Conservation (phyloP, 2,797 vertebrate species). For the Amniataba percoides region DNA sequence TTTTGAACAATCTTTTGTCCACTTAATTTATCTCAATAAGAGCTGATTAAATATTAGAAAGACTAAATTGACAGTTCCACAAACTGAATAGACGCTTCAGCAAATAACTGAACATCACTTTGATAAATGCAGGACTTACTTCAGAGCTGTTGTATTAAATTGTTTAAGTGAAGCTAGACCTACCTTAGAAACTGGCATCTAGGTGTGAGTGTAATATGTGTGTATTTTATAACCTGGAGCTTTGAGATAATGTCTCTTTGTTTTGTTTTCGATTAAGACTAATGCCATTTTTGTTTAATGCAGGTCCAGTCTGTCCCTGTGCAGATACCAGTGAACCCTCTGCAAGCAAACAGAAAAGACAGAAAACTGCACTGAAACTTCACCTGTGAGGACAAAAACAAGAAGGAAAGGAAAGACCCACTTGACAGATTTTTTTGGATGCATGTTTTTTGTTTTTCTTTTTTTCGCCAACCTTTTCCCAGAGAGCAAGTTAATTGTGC, state of each 20-base stretch:
- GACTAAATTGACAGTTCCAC: background rate
- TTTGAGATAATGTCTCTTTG: background rate
- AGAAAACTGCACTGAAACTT: slow-evolving; percentile 36
- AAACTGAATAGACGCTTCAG: background rate
- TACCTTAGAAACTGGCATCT: background rate
- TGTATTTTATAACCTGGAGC: slow-evolving; percentile 1
- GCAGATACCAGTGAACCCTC: slow-evolving; percentile 43
- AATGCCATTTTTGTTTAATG: slow-evolving; percentile 44
- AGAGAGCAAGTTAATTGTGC: slow-evolving; percentile 20
- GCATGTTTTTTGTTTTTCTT: slow-evolving; percentile 35
- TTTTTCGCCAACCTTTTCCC: slow-evolving; percentile 1
- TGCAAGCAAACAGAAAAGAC: slow-evolving; percentile 41
- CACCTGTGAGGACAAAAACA: slow-evolving; percentile 8
- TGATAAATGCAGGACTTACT: background rate
- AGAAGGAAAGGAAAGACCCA: slow-evolving; percentile 41
- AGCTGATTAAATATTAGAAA: background rate
- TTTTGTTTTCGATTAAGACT: background rate
- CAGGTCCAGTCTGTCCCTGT: slow-evolving; percentile 71
- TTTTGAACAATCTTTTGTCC: background rate
- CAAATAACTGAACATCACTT: background rate
- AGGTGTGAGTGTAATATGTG: background rate
- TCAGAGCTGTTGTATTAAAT: background rate
- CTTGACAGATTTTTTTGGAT: slow-evolving; percentile 36
- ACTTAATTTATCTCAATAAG: background rate
- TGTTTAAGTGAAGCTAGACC: background rate